phyloP scores from a whole-genome alignment of 2,113 vertebrate species.

The Apteryx mantelli region DNA sequence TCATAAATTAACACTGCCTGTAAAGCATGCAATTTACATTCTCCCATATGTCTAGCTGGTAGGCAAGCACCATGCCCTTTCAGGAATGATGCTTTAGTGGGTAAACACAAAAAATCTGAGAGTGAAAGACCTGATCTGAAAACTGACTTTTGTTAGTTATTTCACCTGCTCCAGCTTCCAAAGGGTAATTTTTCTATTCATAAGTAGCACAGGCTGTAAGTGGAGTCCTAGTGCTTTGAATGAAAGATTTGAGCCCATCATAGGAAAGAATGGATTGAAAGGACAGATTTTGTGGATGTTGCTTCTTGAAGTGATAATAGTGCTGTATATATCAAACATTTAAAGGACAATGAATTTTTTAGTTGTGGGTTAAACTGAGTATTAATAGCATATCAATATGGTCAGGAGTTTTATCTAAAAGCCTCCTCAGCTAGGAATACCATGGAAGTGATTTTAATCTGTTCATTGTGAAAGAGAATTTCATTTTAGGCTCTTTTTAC shows the following conservation, averaged over 20 bases:
- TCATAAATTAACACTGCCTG: not conserved
- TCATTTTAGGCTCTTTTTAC: accelerated
- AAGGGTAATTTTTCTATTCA: accelerated
- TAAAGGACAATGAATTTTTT: not conserved
- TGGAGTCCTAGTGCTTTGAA: not conserved
- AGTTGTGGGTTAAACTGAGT: not conserved
- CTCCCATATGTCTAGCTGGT: not conserved
- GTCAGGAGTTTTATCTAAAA: not conserved
- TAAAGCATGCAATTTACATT: not conserved
- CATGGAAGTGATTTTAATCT: not conserved
- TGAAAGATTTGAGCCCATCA: not conserved
- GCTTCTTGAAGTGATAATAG: not conserved
- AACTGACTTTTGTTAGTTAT: not conserved
- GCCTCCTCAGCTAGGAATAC: not conserved
- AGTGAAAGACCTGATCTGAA: not conserved
- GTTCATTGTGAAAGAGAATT: not conserved
- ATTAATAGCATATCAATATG: not conserved
- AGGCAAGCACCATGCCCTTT: not conserved
- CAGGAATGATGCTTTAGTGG: not conserved
- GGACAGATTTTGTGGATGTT: not conserved
- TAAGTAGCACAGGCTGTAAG: not conserved
- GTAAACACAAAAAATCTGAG: not conserved
- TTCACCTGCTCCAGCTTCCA: not conserved
- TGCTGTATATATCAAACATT: not conserved
- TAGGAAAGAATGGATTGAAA: not conserved